Evolutionary conservation across 2,888 invertebrate genomes (phyloP), one percentile per base, ranked within the genome.

Genomic region (Pyralis farinalis): DNA sequence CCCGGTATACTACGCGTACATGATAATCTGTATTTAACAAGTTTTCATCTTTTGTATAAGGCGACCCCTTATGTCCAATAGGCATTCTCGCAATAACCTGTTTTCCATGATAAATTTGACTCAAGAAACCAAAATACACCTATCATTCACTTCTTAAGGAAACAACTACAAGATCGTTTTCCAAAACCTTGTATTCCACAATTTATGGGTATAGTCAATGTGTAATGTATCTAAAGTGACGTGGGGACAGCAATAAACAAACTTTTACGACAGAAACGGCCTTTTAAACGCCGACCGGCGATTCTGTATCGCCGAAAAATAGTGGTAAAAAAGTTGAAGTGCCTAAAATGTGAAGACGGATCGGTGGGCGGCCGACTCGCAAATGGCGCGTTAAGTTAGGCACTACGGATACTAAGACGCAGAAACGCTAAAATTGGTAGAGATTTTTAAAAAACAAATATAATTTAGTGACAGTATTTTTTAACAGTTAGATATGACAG

Each of bases 181-280:
- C 16, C 16, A 16, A 16, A 16, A 3, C 10, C 25, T 1, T 25
- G 7, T 12, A 31, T 12, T 12, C 31, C 12, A 31, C 31, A 31
- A 31, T 31, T 31, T 31, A 31, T 31, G 9, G 5, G 5, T 9
- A n/a, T 9, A 29, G 16, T 16, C 16, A 16, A 31, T 31, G 28
- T 12, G 27, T 39, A 39, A 33, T 39, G 33, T 28, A 33, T 39
- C 39, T 32, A 39, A 39, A 33, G 45, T 57, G 58, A 59, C 62
- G 51, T 38, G 50, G 50, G 45, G 34, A 34, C 25, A 40, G 59
- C 58, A 50, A 70, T 72, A 77, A 79, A 77, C 67, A 63, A 71
- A 62, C 63, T 53, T 67, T 67, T 63, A 55, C 62, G 70, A 68
- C 67, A 46, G 59, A 61, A 72, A 74, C 68, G 67, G 70, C 56